These are phyloP conservation scores for Mycetomoellerius zeteki DNA, from an alignment of 1,140 invertebrate species.

Conservation along the genomic window DNA sequence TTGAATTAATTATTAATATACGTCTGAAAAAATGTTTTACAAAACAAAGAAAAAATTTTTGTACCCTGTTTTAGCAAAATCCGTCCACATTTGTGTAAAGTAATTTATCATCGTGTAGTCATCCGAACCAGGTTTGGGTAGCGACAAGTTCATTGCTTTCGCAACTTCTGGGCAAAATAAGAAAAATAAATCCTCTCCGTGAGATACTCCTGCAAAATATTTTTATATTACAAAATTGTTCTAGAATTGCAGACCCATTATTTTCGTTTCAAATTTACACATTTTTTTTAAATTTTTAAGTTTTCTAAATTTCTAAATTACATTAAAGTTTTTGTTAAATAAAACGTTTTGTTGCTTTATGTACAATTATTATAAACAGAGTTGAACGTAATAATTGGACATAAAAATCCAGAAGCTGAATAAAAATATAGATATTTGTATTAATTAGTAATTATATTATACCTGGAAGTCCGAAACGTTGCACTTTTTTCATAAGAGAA, in stretches of 20 bases:
- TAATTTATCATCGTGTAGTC: conserved; percentile 69
- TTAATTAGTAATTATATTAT: not conserved
- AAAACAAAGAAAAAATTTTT: not conserved
- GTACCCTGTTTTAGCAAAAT: conserved; percentile 77
- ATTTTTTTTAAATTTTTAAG: not conserved
- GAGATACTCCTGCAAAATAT: conserved; percentile 72
- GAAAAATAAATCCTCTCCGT: conserved; percentile 78
- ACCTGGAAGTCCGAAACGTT: conserved; percentile 49
- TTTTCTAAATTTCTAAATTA: not conserved
- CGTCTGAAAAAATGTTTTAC: not conserved
- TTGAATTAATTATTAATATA: conserved; percentile 6
- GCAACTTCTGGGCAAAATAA: conserved; percentile 67
- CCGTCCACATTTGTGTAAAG: conserved; percentile 78
- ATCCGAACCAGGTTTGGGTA: not conserved
- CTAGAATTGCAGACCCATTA: not conserved
- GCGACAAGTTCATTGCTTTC: not conserved
- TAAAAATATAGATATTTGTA: not conserved
- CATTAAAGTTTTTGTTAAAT: not conserved
- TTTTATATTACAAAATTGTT: conserved; percentile 3
- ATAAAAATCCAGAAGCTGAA: not conserved
- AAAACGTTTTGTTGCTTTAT: not conserved
- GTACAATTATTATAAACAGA: not conserved
- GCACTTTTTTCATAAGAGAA: conserved; percentile 35
- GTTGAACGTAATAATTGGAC: not conserved
- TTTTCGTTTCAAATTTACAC: not conserved